Conservation (phyloP, 2,888 invertebrate species). For the Tortrix viridana region DNA sequence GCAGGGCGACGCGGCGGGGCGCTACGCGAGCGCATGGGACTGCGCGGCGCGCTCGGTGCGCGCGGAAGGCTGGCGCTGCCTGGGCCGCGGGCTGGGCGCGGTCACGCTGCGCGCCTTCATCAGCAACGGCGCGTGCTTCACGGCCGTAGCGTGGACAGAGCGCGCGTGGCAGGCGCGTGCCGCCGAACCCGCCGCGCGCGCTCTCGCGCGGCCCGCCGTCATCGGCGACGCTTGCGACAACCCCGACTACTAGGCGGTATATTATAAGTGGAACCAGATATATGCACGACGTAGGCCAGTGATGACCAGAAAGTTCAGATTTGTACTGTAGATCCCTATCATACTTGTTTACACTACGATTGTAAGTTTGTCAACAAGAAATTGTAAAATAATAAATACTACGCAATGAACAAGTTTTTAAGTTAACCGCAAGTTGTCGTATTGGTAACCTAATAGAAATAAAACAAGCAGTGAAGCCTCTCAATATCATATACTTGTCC, state of each 20-base stretch:
- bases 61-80: constrained; percentile 88
- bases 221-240: constrained; percentile 65
- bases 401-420: constrained; percentile 12
- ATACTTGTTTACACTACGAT: not conserved
- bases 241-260: constrained; percentile 53
- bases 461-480: constrained; percentile 52
- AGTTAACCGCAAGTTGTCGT: not conserved
- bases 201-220: constrained; percentile 55
- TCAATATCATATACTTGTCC: constrained; percentile 74
- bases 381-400: constrained; percentile 19
- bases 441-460: constrained; percentile 35
- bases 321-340: constrained; percentile 8
- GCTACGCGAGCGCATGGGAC: constrained; percentile 88
- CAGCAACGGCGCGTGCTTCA: constrained; percentile 96
- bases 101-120: constrained; percentile 95
- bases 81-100: constrained; percentile 90
- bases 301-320: constrained; percentile 14
- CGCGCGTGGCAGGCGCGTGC: constrained; percentile 70
- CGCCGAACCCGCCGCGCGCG: constrained; percentile 53
- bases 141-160: constrained; percentile 92
- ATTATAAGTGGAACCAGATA: not conserved
- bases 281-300: not conserved
- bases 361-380: not conserved
- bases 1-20: constrained; percentile 88
- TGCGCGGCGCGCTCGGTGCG: constrained; percentile 89